Evolutionary conservation across 2,113 vertebrate species (phyloP), one percentile per base, ranked within the genome.

Genomic region (Pterophyllum scalare): DNA sequence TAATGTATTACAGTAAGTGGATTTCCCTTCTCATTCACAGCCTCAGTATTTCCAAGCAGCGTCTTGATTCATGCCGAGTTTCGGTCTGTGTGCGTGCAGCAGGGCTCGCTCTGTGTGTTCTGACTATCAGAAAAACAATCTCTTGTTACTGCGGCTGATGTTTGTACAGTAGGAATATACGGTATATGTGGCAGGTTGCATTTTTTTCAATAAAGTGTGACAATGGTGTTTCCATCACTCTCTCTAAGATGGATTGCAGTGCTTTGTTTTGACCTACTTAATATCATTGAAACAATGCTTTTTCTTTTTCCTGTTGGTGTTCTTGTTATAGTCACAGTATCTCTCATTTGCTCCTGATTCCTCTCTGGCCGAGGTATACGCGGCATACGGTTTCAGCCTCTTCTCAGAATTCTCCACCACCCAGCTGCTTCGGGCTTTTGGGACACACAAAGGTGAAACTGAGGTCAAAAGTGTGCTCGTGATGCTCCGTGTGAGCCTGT

Each of bases 181-280:
- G 57, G 80, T 82, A 85, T 90, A 78, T 80, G 91, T 72, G 78
- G 57, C 88, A 87, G 83, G 82, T 91, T 89, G 81, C 87, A 59
- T 91, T 94, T 93, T 89, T 72, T 90, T 89, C 89, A 95, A 94
- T 95, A 94, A 95, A 96, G 90, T 89, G 90, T 94, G 91, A 93
- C 87, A 81, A 75, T 86, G 64, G 75, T 72, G 20, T 70, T 46
- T 17, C 19, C 17, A 56, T 40, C 60, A 26, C 17, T 70, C 62
- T 40, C n/a, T 14, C 62, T 20, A 43, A 31, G 22, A 15, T 60
- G 75, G 58, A 49, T 62, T 52, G 40, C 56, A 62, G 52, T 24
- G 14, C 8, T 49, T 57, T 79, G 46, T 62, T 58, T 59, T 43
- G 35, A 80, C 35, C 28, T 46, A 15, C 1, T 2, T 17, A 52